Base-by-base conservation (phyloP, 2,888 invertebrate species). In the Cyclophora punctaria region DNA sequence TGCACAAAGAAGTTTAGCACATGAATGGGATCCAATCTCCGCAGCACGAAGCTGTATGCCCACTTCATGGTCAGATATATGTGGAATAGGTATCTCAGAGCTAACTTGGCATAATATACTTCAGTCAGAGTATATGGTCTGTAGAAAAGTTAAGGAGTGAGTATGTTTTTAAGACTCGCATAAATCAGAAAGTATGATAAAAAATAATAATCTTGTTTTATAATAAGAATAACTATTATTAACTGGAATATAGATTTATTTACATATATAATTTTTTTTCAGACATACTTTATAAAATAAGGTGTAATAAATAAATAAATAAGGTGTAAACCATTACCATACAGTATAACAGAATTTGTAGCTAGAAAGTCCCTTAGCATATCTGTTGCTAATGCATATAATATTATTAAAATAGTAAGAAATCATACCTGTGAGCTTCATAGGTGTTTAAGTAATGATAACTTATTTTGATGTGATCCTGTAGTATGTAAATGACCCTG, bases 1-100 rank as follows among this genome's bases (percentile, higher is more conserved):
- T 85, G 83, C 3, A 77, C 49, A 55, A 80, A 81, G 55, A 78
- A 80, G 51, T 75, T 80, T 0, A 79, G 53, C 2, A 82, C 78
- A 49, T 64, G 49, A 45, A 74, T 73, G 34, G 84, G 80, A 2
- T 63, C 53, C 47, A 78, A 49, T 35, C 71, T 63, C 5, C 65
- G 51, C 41, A 53, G 62, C 34, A 59, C 51, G 34, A 65, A 58
- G 35, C 53, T 52, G 48, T 72, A 70, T 3, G 70, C 67, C 82
- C 82, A 83, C 58, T 80, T 78, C 3, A 81, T 55, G 48, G 70
- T 55, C 5, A 80, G 64, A 50, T 60, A 77, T 3, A 71, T 64
- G 41, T 83, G 83, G 3, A 75, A 60, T 37, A 83, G 62, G 55
- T 76, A 69, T 3, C 73, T 65, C 2, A 85, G 60, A 3, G 67